phyloP scores from a whole-genome alignment of 1,140 invertebrate genomes.

The Batillaria attramentaria region DNA sequence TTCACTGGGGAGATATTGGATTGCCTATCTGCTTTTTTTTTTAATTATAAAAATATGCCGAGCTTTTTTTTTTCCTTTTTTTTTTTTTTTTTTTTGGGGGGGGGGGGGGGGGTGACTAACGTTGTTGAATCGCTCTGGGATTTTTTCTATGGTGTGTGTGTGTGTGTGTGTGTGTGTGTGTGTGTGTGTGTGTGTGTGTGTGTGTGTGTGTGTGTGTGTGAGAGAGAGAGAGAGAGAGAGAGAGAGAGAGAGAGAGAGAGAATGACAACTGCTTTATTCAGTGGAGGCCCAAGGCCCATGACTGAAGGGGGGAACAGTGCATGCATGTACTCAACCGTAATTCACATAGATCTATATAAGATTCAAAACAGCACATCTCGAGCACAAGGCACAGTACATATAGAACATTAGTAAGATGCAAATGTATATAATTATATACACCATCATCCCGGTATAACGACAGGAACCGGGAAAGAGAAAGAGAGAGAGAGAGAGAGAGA shows the following conservation, averaged over 20 bases:
- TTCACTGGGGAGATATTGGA: too few relatives aligned
- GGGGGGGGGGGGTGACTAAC: too few relatives aligned
- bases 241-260: background rate
- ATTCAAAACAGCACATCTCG: background rate
- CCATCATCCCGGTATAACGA: too few relatives aligned
- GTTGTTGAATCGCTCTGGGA: background rate
- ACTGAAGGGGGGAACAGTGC: too few relatives aligned
- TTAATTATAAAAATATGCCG: background rate
- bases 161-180: slow-evolving; percentile 4
- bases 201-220: background rate
- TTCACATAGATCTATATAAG: background rate
- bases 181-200: background rate
- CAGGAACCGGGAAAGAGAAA: too few relatives aligned
- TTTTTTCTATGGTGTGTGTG: background rate
- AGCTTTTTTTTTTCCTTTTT: background rate
- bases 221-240: background rate
- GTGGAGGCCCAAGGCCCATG: too few relatives aligned
- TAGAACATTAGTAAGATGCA: background rate
- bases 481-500: too few relatives aligned
- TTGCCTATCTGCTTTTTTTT: too few relatives aligned
- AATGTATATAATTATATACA: background rate
- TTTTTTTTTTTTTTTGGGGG: too few relatives aligned
- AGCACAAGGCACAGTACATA: background rate
- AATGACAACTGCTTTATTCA: too few relatives aligned
- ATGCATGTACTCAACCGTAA: background rate